Base-by-base conservation (phyloP, 2,113 vertebrate genomes). In the Nibea albiflora region DNA sequence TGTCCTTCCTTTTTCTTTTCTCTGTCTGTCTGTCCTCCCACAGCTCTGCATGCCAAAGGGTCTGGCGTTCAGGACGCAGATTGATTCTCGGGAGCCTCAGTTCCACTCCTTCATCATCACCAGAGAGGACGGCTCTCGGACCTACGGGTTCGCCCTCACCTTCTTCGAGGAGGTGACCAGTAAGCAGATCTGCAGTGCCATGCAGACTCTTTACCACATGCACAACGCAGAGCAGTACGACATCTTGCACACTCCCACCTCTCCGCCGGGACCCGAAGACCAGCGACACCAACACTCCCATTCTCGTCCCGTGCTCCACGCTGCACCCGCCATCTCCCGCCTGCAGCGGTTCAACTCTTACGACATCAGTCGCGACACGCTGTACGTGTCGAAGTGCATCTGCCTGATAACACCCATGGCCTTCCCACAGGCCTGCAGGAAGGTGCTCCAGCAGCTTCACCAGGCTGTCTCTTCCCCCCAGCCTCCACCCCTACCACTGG, bases 21-120 rank as follows among this genome's bases (percentile, higher is more conserved):
- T 42, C 73, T 39, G n/a, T 10, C 7, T 73, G 52, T 69, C 87
- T 83, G 56, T 80, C 69, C 79, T 90, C 85, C 81, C 85, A 11
- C 93, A 99, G 98, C 96, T 99, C n/a, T 99, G 98, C 90, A 99
- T 99, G 98, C 98, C 98, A 65, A 99, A 99, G 92, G 98, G 98
- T 65, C 95, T 99, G 90, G 94, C 97, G 53, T 99, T 99, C 95
- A 97, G 97, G 94, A 99, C 98, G 5, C 98, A 99, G 93, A 93
- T 96, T 2, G 98, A 99, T 93, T 91, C 65, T 68, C 95, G 96
- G 69, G 96, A 98, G 84, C 97, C 98, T 28, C 96, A 98, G 24
- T 99, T 99, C 94, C 98, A 99, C 94, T 97, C 98, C 31, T 99
- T 97, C 63, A 99, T 99, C 90, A 99, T 99, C 92, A 99, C 98